Evolutionary conservation across 2,888 invertebrate genomes (phyloP).

Genomic region (Steinernema carpocapsae): DNA sequence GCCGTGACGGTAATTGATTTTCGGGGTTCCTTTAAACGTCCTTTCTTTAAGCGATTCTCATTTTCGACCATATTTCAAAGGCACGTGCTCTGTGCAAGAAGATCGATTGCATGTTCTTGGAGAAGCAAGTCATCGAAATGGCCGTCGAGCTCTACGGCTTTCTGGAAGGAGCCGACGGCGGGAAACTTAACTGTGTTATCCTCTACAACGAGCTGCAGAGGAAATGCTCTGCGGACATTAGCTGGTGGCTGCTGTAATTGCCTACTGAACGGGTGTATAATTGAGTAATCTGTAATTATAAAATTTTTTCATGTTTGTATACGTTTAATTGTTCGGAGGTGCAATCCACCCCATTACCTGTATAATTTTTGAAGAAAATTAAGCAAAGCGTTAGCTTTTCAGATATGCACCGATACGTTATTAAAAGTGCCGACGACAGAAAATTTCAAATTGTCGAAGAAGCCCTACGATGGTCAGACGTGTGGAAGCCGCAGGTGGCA

Average conservation of each 20-base stretch:
- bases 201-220: slow-evolving; percentile 12
- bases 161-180: not conserved
- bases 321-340: not conserved
- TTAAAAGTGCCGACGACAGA: not conserved
- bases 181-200: not conserved
- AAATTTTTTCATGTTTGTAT: not conserved
- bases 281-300: not conserved
- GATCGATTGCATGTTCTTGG: slow-evolving; percentile 24
- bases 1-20: too few relatives aligned
- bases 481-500: not conserved
- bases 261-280: not conserved
- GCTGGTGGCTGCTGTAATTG: slow-evolving; percentile 19
- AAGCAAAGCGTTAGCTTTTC: not conserved
- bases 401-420: slow-evolving; percentile 2
- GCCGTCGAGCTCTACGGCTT: slow-evolving; percentile 1
- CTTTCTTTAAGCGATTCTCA: not conserved
- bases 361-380: not conserved
- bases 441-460: not conserved
- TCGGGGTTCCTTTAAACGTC: too few relatives aligned
- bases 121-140: slow-evolving; percentile 21
- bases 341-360: not conserved
- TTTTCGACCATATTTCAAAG: not conserved
- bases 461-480: not conserved
- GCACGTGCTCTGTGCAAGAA: not conserved
- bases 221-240: slow-evolving; percentile 8